phyloP scores from a whole-genome alignment of 2,888 invertebrate genomes.

The Spilosoma lubricipeda region DNA sequence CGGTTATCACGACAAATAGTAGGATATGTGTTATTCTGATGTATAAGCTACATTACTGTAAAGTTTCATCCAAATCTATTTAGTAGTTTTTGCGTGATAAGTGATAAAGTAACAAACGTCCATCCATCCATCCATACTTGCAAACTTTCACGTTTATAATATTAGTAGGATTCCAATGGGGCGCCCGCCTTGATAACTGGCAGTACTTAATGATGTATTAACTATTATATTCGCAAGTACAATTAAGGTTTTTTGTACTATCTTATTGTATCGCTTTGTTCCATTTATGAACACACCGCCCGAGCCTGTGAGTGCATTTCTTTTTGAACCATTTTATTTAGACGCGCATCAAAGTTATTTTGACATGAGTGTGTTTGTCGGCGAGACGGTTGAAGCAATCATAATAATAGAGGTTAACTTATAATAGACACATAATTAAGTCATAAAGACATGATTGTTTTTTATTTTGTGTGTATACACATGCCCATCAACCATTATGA shows the following conservation, averaged over 20 bases:
- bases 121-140: too few relatives aligned
- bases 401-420: conserved; percentile 34
- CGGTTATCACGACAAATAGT: too few relatives aligned
- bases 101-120: too few relatives aligned
- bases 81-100: too few relatives aligned
- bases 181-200: conserved; percentile 56
- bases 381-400: conserved; percentile 3
- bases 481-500: conserved; percentile 30
- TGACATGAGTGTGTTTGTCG: conserved; percentile 38
- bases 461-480: conserved; percentile 34
- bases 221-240: conserved; percentile 56
- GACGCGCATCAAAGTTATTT: conserved; percentile 36
- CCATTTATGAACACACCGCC: conserved; percentile 45
- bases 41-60: too few relatives aligned
- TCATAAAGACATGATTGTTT: conserved; percentile 35
- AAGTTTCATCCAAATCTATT: too few relatives aligned
- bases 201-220: conserved; percentile 56
- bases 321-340: conserved; percentile 19
- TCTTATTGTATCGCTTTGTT: conserved; percentile 44
- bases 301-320: conserved; percentile 28
- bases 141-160: too few relatives aligned
- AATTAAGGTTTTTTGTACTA: conserved; percentile 60
- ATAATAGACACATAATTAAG: conserved; percentile 42
- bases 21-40: too few relatives aligned
- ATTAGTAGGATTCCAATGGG: conserved; percentile 65